Conservation (phyloP, 2,113 vertebrate species). For the Tenebrosternarchus preto region DNA sequence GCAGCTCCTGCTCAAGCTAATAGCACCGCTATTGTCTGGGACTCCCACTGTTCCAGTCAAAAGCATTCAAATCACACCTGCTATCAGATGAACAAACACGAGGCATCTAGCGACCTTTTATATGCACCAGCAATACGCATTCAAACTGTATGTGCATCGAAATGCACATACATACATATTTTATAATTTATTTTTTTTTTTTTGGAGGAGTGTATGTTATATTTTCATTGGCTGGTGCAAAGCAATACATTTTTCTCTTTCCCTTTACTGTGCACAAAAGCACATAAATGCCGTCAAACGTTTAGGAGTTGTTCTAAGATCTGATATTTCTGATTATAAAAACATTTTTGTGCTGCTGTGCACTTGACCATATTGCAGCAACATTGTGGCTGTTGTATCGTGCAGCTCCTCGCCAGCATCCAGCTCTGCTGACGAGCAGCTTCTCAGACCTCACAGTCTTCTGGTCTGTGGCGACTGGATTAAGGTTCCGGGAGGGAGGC, state of each 20-base stretch:
- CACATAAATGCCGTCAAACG: no score
- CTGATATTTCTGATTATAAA: no score
- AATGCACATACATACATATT: not conserved
- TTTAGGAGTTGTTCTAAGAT: no score
- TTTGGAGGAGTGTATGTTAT: not conserved
- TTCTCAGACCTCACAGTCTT: not conserved
- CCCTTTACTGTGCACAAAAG: no score
- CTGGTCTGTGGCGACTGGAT: not conserved
- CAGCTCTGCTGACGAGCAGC: not conserved
- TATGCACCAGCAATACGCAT: no score
- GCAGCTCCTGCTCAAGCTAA: not conserved
- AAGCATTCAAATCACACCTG: not conserved
- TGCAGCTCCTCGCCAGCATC: not conserved
- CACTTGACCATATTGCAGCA: not conserved
- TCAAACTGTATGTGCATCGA: not conserved
- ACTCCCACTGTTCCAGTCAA: not conserved
- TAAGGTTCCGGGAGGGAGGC: conserved; percentile 5
- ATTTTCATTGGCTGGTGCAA: not conserved
- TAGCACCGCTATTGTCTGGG: not conserved
- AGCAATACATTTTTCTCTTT: no score
- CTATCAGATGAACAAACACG: not conserved
- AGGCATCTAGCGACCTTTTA: no score
- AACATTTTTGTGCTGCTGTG: not conserved
- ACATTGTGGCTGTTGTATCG: not conserved
- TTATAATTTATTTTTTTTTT: not conserved